Evolutionary conservation across 1,140 invertebrate species (phyloP).

Genomic region (Bombus superbus): DNA sequence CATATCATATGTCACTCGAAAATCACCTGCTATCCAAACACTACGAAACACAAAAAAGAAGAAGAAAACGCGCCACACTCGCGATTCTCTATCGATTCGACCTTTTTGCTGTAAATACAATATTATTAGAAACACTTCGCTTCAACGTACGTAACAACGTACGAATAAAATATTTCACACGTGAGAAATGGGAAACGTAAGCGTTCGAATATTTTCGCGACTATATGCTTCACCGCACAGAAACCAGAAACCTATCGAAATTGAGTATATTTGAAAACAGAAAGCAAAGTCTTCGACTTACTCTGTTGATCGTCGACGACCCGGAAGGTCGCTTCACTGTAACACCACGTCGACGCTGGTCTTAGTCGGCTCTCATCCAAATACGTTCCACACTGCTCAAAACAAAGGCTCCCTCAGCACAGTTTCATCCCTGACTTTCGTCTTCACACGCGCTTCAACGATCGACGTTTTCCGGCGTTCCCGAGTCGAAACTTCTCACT

Average conservation of each 20-base stretch:
- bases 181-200: neutral
- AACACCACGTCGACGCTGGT: neutral
- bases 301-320: slow-evolving; percentile 30
- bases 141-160: neutral
- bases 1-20: neutral
- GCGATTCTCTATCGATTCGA: neutral
- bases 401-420: neutral
- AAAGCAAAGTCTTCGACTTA: slow-evolving; percentile 13
- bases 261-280: neutral
- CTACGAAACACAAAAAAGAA: neutral
- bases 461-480: neutral
- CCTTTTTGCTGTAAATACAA: neutral
- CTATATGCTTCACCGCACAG: neutral
- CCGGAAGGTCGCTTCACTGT: neutral
- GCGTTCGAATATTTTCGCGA: neutral
- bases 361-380: slow-evolving; percentile 27
- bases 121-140: neutral
- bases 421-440: neutral
- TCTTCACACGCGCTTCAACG: neutral
- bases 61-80: neutral
- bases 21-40: neutral
- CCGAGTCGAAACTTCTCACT: neutral
- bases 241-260: neutral
- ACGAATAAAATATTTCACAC: neutral
- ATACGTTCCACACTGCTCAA: neutral